These are phyloP conservation scores for Opisthograptis luteolata DNA, from an alignment of 2,888 invertebrate species.

Conservation along the genomic window DNA sequence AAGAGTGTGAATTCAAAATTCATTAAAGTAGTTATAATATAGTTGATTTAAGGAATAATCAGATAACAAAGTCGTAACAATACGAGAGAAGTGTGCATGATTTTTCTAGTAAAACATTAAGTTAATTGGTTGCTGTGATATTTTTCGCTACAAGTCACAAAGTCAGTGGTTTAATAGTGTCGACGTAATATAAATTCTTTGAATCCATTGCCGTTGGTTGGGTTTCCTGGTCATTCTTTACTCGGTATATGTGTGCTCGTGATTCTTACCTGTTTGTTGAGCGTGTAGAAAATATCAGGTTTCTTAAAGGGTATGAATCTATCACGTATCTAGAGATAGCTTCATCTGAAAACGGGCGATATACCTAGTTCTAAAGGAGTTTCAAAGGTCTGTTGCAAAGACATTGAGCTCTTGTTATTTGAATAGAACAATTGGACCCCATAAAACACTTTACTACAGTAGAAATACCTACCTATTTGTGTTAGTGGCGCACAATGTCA, in stretches of 20 bases:
- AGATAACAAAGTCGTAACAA: too few species aligned
- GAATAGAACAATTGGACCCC: slow-evolving; percentile 44
- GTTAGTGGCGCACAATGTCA: slow-evolving; percentile 53
- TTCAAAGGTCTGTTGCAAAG: slow-evolving; percentile 4
- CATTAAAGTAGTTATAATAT: too few species aligned
- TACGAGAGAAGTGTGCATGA: too few species aligned
- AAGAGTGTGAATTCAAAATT: too few species aligned
- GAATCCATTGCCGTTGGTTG: neutral
- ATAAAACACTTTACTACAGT: slow-evolving; percentile 33
- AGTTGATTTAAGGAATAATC: too few species aligned
- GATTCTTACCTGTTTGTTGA: neutral
- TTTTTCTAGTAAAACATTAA: too few species aligned
- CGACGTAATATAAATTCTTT: neutral
- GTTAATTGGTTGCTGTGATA: neutral
- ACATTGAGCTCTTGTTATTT: slow-evolving; percentile 33
- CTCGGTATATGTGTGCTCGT: neutral
- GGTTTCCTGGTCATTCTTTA: neutral
- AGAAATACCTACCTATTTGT: too few species aligned
- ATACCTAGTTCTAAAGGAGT: neutral
- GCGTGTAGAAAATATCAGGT: too few species aligned
- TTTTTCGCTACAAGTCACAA: slow-evolving; percentile 6
- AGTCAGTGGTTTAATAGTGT: slow-evolving; percentile 1
- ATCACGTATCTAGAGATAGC: too few species aligned
- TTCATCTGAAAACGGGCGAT: too few species aligned
- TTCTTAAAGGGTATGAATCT: too few species aligned